These are phyloP conservation scores for Dipodomys merriami DNA, from an alignment of 2,113 vertebrate genomes.

Conservation along the genomic window DNA sequence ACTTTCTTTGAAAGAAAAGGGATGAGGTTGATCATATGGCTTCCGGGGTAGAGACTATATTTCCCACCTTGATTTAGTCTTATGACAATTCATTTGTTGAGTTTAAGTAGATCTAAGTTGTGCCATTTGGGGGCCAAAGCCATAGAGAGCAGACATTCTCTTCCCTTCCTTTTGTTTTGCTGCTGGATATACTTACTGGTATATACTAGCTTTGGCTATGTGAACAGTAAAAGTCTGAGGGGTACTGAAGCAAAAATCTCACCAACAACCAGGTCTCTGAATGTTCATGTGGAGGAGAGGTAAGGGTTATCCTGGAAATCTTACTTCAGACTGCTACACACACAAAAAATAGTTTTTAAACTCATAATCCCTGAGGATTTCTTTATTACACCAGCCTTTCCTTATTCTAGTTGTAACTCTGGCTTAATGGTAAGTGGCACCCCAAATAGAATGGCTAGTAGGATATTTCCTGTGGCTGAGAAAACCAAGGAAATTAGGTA, in stretches of 20 bases:
- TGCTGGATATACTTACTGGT: not conserved
- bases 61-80: not conserved
- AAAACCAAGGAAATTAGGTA: not conserved
- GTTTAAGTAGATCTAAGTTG: not conserved
- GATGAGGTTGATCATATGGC: accelerated
- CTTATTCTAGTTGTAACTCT: not conserved
- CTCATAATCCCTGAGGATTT: not conserved
- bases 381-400: not conserved
- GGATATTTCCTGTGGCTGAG: not conserved
- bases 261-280: not conserved
- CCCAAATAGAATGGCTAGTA: not conserved
- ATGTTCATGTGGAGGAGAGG: not conserved
- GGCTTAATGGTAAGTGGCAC: not conserved
- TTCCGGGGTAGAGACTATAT: not conserved
- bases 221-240: not conserved
- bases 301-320: not conserved
- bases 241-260: not conserved
- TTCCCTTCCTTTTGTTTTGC: not conserved
- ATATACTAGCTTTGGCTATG: accelerated
- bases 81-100: not conserved
- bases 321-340: not conserved
- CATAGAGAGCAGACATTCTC: not conserved
- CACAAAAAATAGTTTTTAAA: not conserved
- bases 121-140: no score
- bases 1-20: not conserved